Evolutionary conservation across 2,113 vertebrate species (phyloP), one percentile per base, ranked within the genome.

Genomic region (Clarias batrachus): DNA sequence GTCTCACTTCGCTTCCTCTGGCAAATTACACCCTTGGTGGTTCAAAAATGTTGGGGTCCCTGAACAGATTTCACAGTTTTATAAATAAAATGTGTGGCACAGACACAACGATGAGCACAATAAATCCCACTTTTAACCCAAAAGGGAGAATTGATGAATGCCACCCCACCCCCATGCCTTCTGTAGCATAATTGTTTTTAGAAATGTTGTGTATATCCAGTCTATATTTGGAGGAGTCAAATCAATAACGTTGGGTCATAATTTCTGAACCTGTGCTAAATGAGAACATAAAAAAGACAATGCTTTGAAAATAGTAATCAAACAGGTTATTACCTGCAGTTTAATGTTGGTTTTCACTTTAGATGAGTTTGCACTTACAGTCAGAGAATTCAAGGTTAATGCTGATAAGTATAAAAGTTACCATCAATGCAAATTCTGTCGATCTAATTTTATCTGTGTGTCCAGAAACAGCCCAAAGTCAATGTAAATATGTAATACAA

Each of bases 31-130:
- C 95, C 94, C 94, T 90, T 94, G 94, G 94, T 93, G 93, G 93
- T 94, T 94, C 93, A 93, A 90, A 89, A 94, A 95, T 93, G 92
- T 93, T 94, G 93, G 94, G 94, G 94, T 94, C 94, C 93, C 93
- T 94, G 92, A 95, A 94, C 95, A 96, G 95, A 96, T 95, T 96
- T 96, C 92, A 93, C 94, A 93, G 94, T 90, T 94, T 93, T 92
- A 93, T 93, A 96, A 95, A 96, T 96, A 96, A 95, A 96, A 95
- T 84, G 93, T 95, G 94, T 94, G 92, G 93, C 91, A 94, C 88
- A 95, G 92, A 94, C 82, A 92, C 94, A 95, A 93, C 94, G 94
- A 95, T 94, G 93, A 94, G 93, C 93, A 94, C 94, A 94, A 94
- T 93, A 89, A 89, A 94, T 92, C 94, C 92, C 93, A 93, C 93